Percentiles rank a stretch among this genome's conserved stretches.
phyloP scores from a whole-genome alignment of 2,888 invertebrate genomes.

The Cryptocephalus primarius region DNA sequence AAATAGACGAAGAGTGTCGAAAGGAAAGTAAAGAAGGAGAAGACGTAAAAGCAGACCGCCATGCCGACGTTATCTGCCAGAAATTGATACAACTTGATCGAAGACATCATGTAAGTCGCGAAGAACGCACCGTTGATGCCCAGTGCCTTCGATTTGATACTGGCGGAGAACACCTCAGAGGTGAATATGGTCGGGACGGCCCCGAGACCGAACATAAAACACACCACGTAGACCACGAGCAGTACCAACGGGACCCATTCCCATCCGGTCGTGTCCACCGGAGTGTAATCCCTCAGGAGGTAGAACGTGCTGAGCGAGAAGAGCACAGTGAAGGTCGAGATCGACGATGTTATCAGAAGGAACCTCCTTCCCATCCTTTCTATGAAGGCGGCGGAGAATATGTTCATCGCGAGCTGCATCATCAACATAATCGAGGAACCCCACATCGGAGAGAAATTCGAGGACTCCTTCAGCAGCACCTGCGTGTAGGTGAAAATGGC shows the following conservation, averaged over 20 bases:
- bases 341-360: neutral
- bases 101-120: neutral
- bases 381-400: neutral
- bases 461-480: neutral
- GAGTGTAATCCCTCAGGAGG: neutral
- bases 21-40: neutral
- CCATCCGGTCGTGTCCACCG: neutral
- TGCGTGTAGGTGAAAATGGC: neutral
- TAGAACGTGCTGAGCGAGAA: neutral
- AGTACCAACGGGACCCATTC: neutral
- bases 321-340: neutral
- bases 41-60: neutral
- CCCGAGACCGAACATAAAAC: neutral
- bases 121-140: neutral
- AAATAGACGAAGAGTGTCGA: slow-evolving; percentile 16
- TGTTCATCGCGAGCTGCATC: slow-evolving; percentile 7
- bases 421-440: neutral
- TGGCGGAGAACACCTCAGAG: slow-evolving; percentile 21
- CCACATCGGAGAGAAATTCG: neutral
- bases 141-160: slow-evolving; percentile 20
- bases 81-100: slow-evolving; percentile 23
- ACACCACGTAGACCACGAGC: neutral
- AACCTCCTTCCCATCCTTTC: neutral
- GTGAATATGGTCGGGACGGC: slow-evolving; percentile 12
- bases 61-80: slow-evolving; percentile 17